These are phyloP conservation scores for Neosilurus hyrtlii DNA, from an alignment of 2,797 vertebrate species.

Conservation along the genomic window DNA sequence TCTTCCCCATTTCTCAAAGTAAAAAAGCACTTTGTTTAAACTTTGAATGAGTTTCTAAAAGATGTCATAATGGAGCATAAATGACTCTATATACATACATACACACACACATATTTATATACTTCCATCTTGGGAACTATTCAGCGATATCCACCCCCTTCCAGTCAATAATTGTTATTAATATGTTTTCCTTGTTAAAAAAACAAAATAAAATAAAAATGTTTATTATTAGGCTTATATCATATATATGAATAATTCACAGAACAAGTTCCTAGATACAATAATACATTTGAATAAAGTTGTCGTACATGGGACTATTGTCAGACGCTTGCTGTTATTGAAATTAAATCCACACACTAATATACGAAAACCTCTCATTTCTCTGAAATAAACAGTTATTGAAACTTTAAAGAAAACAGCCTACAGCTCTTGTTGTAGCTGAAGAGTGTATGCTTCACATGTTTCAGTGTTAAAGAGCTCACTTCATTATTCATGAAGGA, in stretches of 20 bases:
- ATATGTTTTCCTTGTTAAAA: too few species aligned
- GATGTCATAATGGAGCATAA: too few species aligned
- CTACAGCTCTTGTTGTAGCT: not conserved
- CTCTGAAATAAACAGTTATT: not conserved
- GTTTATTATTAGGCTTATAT: not conserved
- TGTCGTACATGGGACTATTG: not conserved
- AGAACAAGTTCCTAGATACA: not conserved
- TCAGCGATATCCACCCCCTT: too few species aligned
- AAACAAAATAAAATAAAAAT: not conserved
- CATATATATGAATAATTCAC: not conserved
- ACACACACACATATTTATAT: too few species aligned
- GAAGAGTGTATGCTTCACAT: not conserved
- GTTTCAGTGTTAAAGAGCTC: not conserved
- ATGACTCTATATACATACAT: too few species aligned
- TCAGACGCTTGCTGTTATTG: not conserved
- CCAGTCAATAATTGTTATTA: too few species aligned
- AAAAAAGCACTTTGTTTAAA: too few species aligned
- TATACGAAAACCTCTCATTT: too few species aligned
- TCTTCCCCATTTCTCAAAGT: too few species aligned
- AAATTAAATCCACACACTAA: not conserved
- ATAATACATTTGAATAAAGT: not conserved
- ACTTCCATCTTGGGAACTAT: too few species aligned
- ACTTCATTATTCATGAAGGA: slow-evolving; percentile 23
- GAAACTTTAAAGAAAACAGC: not conserved
- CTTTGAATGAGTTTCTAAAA: too few species aligned